phyloP scores from a whole-genome alignment of 2,888 invertebrate species.

The Cheilosia pagana region DNA sequence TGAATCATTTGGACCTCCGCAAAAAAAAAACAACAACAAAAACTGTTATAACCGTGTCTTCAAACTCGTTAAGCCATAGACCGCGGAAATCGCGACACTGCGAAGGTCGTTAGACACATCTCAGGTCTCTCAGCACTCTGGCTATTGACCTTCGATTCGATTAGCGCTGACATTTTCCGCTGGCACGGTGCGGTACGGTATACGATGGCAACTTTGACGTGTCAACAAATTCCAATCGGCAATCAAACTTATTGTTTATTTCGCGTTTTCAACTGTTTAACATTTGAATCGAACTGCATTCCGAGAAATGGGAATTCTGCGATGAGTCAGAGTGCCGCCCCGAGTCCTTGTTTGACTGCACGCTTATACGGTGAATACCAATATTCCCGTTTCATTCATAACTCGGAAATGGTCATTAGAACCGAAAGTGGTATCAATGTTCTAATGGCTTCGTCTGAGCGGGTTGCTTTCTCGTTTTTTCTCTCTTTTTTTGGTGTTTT shows the following conservation, averaged over 20 bases:
- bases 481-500: constrained; percentile 12
- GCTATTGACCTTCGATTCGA: constrained; percentile 52
- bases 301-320: constrained; percentile 36
- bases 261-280: neutral
- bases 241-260: constrained; percentile 40
- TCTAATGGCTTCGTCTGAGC: neutral
- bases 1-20: constrained; percentile 25
- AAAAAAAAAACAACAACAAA: neutral
- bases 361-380: neutral
- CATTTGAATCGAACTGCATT: constrained; percentile 33
- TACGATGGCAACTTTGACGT: constrained; percentile 2
- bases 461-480: neutral
- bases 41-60: constrained; percentile 33
- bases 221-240: constrained; percentile 14
- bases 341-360: constrained; percentile 30
- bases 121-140: constrained; percentile 28
- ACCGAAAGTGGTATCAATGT: constrained; percentile 17
- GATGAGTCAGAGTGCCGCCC: constrained; percentile 22
- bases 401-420: constrained; percentile 45
- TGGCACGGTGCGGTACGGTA: constrained; percentile 36
- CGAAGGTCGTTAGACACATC: constrained; percentile 37
- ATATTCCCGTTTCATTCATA: constrained; percentile 60
- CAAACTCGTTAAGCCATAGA: constrained; percentile 10
- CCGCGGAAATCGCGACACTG: constrained; percentile 32
- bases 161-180: constrained; percentile 37